Percentiles rank a stretch among this genome's conserved stretches.
Conservation (phyloP, 2,113 vertebrate species). For the Oncorhynchus clarkii region DNA sequence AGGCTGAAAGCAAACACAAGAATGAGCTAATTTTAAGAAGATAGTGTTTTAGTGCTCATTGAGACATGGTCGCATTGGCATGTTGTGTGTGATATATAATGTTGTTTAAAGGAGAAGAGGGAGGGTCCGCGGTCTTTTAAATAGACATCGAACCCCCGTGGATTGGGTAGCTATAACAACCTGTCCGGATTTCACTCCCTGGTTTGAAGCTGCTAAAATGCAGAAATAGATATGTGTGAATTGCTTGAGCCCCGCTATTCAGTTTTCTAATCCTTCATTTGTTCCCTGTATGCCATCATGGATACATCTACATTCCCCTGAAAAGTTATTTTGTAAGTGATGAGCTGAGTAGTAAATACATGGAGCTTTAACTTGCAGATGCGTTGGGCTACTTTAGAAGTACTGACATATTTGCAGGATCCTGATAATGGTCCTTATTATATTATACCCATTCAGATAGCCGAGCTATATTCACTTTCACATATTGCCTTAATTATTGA, state of each 20-base stretch:
- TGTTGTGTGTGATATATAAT: constrained; percentile 80
- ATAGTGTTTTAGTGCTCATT: constrained; percentile 85
- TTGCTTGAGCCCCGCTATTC: constrained; percentile 52
- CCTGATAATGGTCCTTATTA: constrained; percentile 31
- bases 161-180: constrained; percentile 88
- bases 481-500: too few species aligned
- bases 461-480: too few species aligned
- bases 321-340: constrained; percentile 24
- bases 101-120: constrained; percentile 76
- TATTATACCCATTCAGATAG: too few species aligned
- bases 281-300: constrained; percentile 33
- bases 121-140: constrained; percentile 80
- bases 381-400: too few species aligned
- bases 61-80: constrained; percentile 79
- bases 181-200: constrained; percentile 86
- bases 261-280: constrained; percentile 35
- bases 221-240: constrained; percentile 75
- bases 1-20: constrained; percentile 65
- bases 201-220: constrained; percentile 84
- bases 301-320: constrained; percentile 25
- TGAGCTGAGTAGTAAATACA: constrained; percentile 11
- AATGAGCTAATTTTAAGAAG: constrained; percentile 79
- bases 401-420: constrained; percentile 32
- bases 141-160: constrained; percentile 82
- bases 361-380: neutral